Base-by-base conservation (phyloP, 1,140 invertebrate species). In the Calephelis nemesis region DNA sequence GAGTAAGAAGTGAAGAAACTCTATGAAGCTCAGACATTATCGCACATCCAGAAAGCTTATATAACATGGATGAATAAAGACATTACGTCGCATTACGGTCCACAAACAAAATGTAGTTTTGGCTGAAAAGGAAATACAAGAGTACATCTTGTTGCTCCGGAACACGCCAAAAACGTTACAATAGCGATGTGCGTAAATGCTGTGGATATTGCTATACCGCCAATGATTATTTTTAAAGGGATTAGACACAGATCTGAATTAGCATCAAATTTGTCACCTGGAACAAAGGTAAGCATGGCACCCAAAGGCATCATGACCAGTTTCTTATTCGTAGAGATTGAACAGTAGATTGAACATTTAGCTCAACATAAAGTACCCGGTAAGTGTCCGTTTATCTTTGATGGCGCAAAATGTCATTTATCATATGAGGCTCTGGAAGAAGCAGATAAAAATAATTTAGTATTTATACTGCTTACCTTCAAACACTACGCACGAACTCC, bases 51-150 rank as follows among this genome's bases (percentile, higher is more conserved):
- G 65, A 89, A 69, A 63, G 71, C 7, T 78, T 90, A 10, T 92
- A 75, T 71, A 92, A 90, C 60, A 82, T 92, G 65, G 90, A 91
- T 74, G 85, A 92, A 74, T 92, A 91, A 68, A 85, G 83, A 1
- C n/a, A n/a, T n/a, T n/a, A n/a, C 85, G 85, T 70, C 73, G 77
- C 5, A 70, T 89, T n/a, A 82, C 75, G 6, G 7, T 92, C 8
- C 86, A 92, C 62, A 67, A 88, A 15, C 77, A 84, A 64, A 52
- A 63, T 1, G 2, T n/a, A 63, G 84, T 92, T 72, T 70, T 88
- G 2, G 75, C 84, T 54, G 40, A 73, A 74, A 82, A 75, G 84
- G 85, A 10, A 72, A 62, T n/a, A 84, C 77, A 69, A 78, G 83
- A 65, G 83, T 92, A 10, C 88, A 87, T 74, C 30, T 81, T 19